Evolutionary conservation across 2,113 vertebrate genomes (phyloP), one percentile per base, ranked within the genome.

Genomic region (Tragelaphus scriptus): DNA sequence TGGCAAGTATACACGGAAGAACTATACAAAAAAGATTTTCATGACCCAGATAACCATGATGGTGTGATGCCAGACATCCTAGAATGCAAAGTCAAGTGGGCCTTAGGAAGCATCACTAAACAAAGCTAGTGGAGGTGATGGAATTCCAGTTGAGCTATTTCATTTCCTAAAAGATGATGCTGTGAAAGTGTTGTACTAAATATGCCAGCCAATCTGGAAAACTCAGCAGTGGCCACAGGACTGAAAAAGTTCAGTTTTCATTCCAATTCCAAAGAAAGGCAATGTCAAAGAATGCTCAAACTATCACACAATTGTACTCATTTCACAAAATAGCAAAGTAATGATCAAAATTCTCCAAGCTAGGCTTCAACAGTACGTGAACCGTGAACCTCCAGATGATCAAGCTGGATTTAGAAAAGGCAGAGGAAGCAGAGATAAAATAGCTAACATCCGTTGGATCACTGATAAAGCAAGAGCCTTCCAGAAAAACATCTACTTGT

Each of bases 361-460:
- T 71, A 71, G 19, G 19, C n/a, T 23, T 71, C n/a, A 71, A 40
- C 2, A 71, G 68, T 71, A 71, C 2, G 21, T 71, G 10, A 71
- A 71, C n/a, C 3, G 21, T 36, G 68, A 71, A 71, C n/a, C n/a
- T 71, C 19, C 68, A 71, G 68, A 71, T 71, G 68, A 36, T 71
- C 10, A 71, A 71, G 36, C 19, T 71, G n/a, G n/a, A 12, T 40
- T 40, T 71, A 40, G n/a, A 23, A 71, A 40, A 40, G 68, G n/a
- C 10, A 23, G 68, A 71, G n/a, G 5, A 71, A 40, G 68, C n/a
- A 71, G 19, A 71, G 68, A 71, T 40, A 40, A 71, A 40, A 71
- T 40, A 12, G n/a, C n/a, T 5, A 71, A 40, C 10, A 40, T 71
- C 19, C 0, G 1, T 6, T 40, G 5, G n/a, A 71, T 71, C 68